phyloP scores from a whole-genome alignment of 2,113 vertebrate species.

The Poecilia latipinna region DNA sequence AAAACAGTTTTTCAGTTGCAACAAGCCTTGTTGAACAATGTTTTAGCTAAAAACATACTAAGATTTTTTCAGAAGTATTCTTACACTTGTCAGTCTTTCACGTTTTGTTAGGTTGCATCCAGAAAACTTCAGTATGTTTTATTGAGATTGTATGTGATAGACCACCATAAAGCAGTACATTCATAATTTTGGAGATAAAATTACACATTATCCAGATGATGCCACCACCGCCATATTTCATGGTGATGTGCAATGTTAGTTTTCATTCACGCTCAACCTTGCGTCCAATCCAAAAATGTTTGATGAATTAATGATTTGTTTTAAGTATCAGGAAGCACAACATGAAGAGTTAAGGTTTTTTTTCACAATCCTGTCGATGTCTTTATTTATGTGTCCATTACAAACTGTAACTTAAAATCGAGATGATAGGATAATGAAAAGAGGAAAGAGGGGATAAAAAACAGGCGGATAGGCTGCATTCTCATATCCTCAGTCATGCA shows the following conservation, averaged over 20 bases:
- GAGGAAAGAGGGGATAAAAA: constrained; percentile 25
- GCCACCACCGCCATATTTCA: background rate
- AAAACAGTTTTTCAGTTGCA: background rate
- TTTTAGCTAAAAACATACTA: background rate
- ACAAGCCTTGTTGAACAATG: no score
- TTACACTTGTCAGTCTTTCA: background rate
- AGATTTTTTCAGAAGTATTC: no score
- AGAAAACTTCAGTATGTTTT: background rate
- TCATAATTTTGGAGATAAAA: background rate
- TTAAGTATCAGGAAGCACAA: background rate
- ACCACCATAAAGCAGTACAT: background rate
- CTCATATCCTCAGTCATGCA: constrained; percentile 11
- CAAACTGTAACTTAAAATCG: constrained; percentile 1
- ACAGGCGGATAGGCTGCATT: background rate
- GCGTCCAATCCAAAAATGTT: no score
- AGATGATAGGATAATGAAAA: constrained; percentile 17
- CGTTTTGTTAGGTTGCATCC: background rate
- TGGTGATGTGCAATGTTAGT: background rate
- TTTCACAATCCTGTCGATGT: background rate
- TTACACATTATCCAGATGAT: background rate
- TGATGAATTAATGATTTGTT: no score
- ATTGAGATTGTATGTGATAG: background rate
- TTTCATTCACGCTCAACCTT: background rate
- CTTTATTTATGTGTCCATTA: background rate
- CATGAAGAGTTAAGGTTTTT: background rate